Conservation (phyloP, 2,797 vertebrate genomes). For the Emydoidea blandingii region DNA sequence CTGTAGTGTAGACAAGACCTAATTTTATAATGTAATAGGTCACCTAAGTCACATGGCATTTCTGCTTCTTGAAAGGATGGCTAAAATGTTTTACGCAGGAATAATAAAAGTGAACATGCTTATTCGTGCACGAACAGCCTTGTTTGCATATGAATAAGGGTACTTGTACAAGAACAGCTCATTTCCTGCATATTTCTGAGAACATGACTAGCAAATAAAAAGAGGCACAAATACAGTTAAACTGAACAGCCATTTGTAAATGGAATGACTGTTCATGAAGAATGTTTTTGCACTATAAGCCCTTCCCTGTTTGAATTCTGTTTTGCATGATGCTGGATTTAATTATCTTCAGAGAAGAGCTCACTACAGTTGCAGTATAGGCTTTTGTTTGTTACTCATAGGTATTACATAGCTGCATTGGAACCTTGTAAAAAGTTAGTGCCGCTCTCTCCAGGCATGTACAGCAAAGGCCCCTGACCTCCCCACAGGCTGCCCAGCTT, state of each 20-base stretch:
- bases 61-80: not conserved
- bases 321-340: not conserved
- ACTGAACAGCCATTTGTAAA: not conserved
- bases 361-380: not conserved
- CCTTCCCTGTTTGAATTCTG: not conserved
- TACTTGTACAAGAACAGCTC: not conserved
- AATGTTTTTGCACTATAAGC: not conserved
- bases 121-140: not conserved
- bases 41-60: not conserved
- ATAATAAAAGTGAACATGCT: not conserved
- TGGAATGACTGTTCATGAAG: not conserved
- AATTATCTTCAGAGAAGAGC: not conserved
- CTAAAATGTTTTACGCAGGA: not conserved
- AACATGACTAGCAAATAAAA: not conserved
- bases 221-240: not conserved
- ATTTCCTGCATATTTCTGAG: not conserved
- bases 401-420: not conserved
- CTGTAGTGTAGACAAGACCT: not conserved
- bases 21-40: not conserved
- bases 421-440: not conserved
- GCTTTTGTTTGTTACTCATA: not conserved
- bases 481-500: not conserved
- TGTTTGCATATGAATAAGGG: not conserved
- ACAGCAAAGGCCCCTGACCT: not conserved
- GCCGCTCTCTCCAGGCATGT: not conserved